Conservation (phyloP, 2,888 invertebrate species). For the Pachydiplax longipennis region DNA sequence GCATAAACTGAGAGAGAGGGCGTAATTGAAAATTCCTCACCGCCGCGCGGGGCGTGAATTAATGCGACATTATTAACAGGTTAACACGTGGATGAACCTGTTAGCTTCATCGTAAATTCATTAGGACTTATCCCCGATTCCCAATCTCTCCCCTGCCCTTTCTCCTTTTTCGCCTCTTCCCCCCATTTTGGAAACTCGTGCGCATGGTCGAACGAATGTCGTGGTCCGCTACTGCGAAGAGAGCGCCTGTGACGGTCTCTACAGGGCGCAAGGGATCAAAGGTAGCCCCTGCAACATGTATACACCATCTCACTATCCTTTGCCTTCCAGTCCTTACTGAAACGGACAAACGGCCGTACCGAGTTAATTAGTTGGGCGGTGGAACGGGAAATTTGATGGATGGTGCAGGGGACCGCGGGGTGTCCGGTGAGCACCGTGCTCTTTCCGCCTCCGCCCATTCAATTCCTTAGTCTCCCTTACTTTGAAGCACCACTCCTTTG, state of each 20-base stretch:
- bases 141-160: not conserved
- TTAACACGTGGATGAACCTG: not conserved
- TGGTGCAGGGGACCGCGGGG: too few species aligned
- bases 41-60: not conserved
- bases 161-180: not conserved
- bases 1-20: not conserved
- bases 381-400: not conserved
- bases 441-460: too few species aligned
- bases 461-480: too few species aligned
- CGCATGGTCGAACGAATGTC: not conserved
- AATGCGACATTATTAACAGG: constrained; percentile 11
- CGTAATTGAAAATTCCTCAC: not conserved
- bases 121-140: constrained; percentile 1
- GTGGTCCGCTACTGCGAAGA: not conserved
- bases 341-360: not conserved
- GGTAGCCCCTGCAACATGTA: not conserved
- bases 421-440: too few species aligned
- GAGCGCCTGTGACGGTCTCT: not conserved
- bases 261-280: not conserved
- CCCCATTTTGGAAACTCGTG: not conserved
- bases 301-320: not conserved
- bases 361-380: not conserved
- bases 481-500: too few species aligned
- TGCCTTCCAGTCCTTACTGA: not conserved
- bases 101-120: constrained; percentile 35